Percentiles rank a stretch among this genome's conserved stretches.
phyloP scores from a whole-genome alignment of 2,797 vertebrate genomes.

The Enteromius afrohamiltoni region DNA sequence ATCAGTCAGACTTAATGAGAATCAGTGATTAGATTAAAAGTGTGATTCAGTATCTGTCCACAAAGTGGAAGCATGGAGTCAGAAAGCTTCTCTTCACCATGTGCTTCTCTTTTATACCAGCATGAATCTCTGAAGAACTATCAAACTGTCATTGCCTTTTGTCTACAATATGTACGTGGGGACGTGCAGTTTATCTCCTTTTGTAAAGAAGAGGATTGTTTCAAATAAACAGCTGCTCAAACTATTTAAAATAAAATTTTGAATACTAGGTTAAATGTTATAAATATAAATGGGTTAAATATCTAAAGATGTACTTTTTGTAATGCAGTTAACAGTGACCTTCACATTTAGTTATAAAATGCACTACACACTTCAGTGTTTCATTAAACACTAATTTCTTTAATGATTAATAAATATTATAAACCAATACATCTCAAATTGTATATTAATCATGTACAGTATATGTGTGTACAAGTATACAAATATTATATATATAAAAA shows the following conservation, averaged over 20 bases:
- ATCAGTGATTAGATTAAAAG: slow-evolving; percentile 1
- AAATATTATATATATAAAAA: not conserved
- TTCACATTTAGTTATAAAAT: not conserved
- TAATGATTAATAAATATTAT: not conserved
- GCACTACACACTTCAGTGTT: not conserved
- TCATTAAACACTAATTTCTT: not conserved
- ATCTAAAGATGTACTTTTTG: not conserved
- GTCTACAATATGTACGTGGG: not conserved
- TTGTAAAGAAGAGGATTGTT: not conserved
- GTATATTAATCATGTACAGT: not conserved
- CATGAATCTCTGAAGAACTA: slow-evolving; percentile 57
- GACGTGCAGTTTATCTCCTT: not conserved
- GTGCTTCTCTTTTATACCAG: not conserved
- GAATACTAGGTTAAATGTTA: not conserved
- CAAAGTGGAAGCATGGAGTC: slow-evolving; percentile 79
- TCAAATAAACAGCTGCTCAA: slow-evolving; percentile 25
- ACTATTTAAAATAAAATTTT: slow-evolving; percentile 6
- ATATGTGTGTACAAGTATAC: not conserved
- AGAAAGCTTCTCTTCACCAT: slow-evolving; percentile 55
- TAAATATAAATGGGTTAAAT: no score
- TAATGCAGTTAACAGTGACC: not conserved
- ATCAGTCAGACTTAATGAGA: not conserved
- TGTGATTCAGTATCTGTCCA: slow-evolving; percentile 65
- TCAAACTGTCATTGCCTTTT: slow-evolving; percentile 63
- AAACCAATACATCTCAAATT: not conserved